phyloP scores from a whole-genome alignment of 2,888 invertebrate genomes.

The Vannuccia rotundouncinata region DNA sequence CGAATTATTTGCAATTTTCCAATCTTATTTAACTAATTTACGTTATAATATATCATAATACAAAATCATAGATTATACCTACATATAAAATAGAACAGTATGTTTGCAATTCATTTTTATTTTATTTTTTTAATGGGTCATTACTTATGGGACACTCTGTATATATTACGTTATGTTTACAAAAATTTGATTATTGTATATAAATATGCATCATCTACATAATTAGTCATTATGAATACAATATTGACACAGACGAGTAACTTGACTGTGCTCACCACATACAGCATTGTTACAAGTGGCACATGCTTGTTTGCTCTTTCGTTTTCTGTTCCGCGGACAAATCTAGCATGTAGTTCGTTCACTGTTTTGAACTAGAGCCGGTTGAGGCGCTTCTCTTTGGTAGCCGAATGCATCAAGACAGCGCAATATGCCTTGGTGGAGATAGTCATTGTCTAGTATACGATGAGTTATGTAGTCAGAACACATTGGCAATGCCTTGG shows the following conservation, averaged over 20 bases:
- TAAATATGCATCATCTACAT: slow-evolving; percentile 3
- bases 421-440: slow-evolving; percentile 23
- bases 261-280: slow-evolving; percentile 16
- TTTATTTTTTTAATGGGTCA: too few species aligned
- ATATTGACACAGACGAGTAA: slow-evolving; percentile 15
- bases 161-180: too few species aligned
- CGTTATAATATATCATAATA: too few species aligned
- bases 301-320: not conserved
- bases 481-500: slow-evolving; percentile 13
- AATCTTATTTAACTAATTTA: too few species aligned
- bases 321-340: not conserved
- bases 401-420: slow-evolving; percentile 13
- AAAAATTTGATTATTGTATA: too few species aligned
- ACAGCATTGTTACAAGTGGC: slow-evolving; percentile 17
- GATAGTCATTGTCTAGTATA: slow-evolving; percentile 15
- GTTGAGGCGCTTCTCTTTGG: slow-evolving; percentile 3
- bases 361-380: not conserved
- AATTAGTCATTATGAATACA: slow-evolving; percentile 15
- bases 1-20: too few species aligned
- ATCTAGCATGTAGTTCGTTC: not conserved
- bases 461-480: slow-evolving; percentile 8
- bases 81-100: too few species aligned
- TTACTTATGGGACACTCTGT: too few species aligned
- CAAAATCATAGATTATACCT: too few species aligned
- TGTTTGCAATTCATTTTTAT: too few species aligned